phyloP scores from a whole-genome alignment of 2,113 vertebrate genomes.

The Larimichthys crocea region DNA sequence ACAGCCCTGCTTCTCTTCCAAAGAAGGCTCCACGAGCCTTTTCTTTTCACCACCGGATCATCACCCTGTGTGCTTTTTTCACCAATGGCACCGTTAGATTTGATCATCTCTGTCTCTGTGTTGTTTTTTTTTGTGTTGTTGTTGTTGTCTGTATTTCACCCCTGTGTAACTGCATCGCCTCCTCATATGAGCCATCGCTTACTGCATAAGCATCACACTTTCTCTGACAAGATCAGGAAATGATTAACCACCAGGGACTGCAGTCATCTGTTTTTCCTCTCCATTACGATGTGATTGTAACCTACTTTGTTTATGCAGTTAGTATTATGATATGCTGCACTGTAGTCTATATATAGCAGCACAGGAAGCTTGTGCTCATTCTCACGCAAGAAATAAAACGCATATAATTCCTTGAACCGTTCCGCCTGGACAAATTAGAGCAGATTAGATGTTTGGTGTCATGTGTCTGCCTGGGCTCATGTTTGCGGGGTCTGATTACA shows the following conservation, averaged over 20 bases:
- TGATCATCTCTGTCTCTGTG: conserved; percentile 28
- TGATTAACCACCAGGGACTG: conserved; percentile 32
- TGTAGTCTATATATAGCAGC: background rate
- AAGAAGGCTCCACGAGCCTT: conserved; percentile 12
- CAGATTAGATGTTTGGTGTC: conserved; percentile 61
- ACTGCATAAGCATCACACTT: conserved; percentile 46
- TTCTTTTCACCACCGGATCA: conserved; percentile 10
- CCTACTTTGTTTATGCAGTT: conserved; percentile 49
- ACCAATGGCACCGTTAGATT: conserved; percentile 6
- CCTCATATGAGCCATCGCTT: conserved; percentile 11
- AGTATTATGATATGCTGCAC: too few relatives aligned
- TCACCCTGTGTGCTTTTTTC: conserved; percentile 8
- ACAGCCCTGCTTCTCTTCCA: conserved; percentile 31
- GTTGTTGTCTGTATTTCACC: conserved; percentile 44
- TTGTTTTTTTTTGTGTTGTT: background rate
- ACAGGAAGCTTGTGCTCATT: conserved; percentile 28
- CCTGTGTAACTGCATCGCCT: conserved; percentile 34
- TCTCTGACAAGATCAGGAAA: conserved; percentile 29
- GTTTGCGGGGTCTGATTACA: conserved; percentile 68
- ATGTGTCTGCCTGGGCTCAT: conserved; percentile 54
- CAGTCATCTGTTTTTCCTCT: conserved; percentile 47
- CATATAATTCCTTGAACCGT: conserved; percentile 44
- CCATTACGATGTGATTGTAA: conserved; percentile 53
- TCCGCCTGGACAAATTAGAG: conserved; percentile 52
- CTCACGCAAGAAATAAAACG: conserved; percentile 44